Conservation (phyloP, 2,888 invertebrate genomes). For the Ernsta delagoae region DNA sequence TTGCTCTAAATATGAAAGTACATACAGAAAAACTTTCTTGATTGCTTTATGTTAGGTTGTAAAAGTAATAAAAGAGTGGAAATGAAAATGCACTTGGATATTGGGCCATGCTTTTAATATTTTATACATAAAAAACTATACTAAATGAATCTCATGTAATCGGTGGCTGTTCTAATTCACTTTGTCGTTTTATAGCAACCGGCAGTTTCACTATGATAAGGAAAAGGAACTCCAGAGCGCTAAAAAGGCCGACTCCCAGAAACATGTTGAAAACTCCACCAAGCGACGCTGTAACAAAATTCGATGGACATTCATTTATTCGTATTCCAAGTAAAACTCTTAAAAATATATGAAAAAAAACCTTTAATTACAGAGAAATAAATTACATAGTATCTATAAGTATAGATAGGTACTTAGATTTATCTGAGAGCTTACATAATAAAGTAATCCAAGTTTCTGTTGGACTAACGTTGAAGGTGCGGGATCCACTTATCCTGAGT, state of each 20-base stretch:
- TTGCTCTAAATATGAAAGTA: too few species aligned
- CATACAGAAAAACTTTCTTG: too few species aligned
- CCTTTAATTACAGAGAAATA: too few species aligned
- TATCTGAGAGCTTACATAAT: constrained; percentile 58
- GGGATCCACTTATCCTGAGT: constrained; percentile 57
- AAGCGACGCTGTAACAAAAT: constrained; percentile 65
- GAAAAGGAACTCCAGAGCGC: constrained; percentile 67
- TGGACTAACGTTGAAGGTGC: constrained; percentile 58
- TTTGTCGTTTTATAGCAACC: constrained; percentile 43
- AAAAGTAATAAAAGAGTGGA: too few species aligned
- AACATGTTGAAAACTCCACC: constrained; percentile 81
- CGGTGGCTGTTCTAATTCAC: constrained; percentile 17
- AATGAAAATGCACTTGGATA: too few species aligned
- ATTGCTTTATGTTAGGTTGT: too few species aligned
- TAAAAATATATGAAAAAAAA: too few species aligned
- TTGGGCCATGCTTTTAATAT: too few species aligned
- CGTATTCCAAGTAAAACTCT: too few species aligned
- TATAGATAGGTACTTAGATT: neutral
- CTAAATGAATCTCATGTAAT: constrained; percentile 8
- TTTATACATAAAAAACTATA: too few species aligned
- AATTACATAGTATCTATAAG: too few species aligned
- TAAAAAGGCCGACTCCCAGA: constrained; percentile 73
- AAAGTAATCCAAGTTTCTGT: constrained; percentile 76
- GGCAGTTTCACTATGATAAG: constrained; percentile 51
- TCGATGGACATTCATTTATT: neutral